Percentiles rank a stretch among this genome's conserved stretches.
phyloP scores from a whole-genome alignment of 2,797 vertebrate genomes.

The Tiaroga cobitis region DNA sequence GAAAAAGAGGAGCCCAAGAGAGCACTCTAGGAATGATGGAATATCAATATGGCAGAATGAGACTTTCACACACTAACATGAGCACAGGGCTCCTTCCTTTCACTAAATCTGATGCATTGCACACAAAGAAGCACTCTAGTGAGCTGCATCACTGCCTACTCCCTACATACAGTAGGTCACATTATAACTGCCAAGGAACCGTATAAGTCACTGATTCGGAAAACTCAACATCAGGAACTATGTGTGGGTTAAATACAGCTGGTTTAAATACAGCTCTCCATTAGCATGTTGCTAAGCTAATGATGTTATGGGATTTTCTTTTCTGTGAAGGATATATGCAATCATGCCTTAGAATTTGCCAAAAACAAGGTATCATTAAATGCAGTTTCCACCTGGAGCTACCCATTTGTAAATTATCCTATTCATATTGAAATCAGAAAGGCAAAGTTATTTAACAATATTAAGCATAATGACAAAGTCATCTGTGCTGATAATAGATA shows the following conservation, averaged over 20 bases:
- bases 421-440: neutral
- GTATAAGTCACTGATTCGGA: neutral
- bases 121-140: slow-evolving; percentile 12
- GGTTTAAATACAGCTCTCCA: neutral
- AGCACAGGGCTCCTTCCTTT: slow-evolving; percentile 57
- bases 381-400: neutral
- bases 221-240: neutral
- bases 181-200: slow-evolving; percentile 3
- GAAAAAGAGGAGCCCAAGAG: slow-evolving; percentile 62
- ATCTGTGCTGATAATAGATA: neutral
- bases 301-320: neutral
- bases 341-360: neutral
- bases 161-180: neutral
- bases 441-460: neutral
- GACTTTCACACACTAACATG: slow-evolving; percentile 61
- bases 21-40: slow-evolving; percentile 60
- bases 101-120: slow-evolving; percentile 61
- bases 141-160: slow-evolving; percentile 14
- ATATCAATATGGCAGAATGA: slow-evolving; percentile 67
- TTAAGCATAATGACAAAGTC: neutral
- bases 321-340: neutral
- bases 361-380: neutral
- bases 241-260: too few species aligned
- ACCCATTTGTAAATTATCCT: neutral
- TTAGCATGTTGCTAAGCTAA: slow-evolving; percentile 1